Conservation (phyloP, 1,140 invertebrate genomes). For the Nephotettix cincticeps region DNA sequence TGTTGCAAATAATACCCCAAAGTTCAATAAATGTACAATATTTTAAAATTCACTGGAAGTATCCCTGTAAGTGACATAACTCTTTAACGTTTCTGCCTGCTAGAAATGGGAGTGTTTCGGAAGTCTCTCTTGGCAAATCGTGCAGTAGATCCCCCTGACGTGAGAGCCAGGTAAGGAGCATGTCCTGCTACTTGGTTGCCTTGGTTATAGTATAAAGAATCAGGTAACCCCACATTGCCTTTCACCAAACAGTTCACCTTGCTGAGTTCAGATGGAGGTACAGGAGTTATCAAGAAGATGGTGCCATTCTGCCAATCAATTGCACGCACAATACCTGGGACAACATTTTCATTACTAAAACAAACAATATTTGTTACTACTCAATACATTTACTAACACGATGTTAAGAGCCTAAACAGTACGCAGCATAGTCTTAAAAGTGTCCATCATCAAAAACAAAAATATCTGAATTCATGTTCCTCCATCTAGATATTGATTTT, state of each 20-base stretch:
- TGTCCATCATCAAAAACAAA: too few relatives aligned
- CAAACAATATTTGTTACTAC: background rate
- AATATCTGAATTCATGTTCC: too few relatives aligned
- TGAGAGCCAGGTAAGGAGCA: conserved; percentile 1
- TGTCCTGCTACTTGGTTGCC: background rate
- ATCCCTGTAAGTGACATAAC: too few relatives aligned
- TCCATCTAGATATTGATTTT: too few relatives aligned
- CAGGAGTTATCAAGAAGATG: conserved; percentile 17
- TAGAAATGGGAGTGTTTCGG: background rate
- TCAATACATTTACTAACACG: background rate
- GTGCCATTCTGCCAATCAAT: background rate
- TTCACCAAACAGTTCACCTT: conserved; percentile 22
- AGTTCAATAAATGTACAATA: too few relatives aligned
- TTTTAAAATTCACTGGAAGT: too few relatives aligned
- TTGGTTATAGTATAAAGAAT: background rate
- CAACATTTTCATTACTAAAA: background rate
- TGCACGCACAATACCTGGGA: conserved; percentile 28
- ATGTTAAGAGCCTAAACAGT: background rate
- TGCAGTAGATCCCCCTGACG: background rate
- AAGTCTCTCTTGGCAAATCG: conserved; percentile 13
- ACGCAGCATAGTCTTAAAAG: too few relatives aligned
- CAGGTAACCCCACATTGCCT: conserved; percentile 5
- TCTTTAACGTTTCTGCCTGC: too few relatives aligned
- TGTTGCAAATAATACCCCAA: too few relatives aligned
- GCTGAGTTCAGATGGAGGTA: background rate